Evolutionary conservation across 2,113 vertebrate genomes (phyloP).

Genomic region (Cebidichthys violaceus): DNA sequence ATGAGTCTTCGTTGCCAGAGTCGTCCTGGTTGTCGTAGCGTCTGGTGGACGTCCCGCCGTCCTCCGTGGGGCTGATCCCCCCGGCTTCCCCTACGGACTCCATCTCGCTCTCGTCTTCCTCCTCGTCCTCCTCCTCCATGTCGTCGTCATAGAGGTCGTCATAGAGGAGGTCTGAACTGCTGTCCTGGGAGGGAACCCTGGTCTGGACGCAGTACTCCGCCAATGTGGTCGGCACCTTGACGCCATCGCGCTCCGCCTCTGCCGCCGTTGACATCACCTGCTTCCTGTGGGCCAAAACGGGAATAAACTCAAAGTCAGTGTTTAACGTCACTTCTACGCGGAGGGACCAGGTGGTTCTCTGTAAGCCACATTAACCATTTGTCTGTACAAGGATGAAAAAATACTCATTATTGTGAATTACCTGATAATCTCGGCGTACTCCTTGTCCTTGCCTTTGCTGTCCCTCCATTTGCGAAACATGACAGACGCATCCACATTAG

Average conservation of each 20-base stretch:
- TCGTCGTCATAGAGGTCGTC: conserved; percentile 97
- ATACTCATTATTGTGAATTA: conserved; percentile 58
- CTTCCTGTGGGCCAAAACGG: conserved; percentile 83
- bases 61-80: conserved; percentile 88
- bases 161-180: conserved; percentile 98
- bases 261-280: conserved; percentile 95
- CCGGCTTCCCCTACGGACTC: conserved; percentile 92
- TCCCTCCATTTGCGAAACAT: conserved; percentile 99
- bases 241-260: conserved; percentile 96
- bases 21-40: conserved; percentile 96
- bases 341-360: neutral
- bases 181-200: conserved; percentile 98
- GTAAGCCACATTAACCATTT: neutral
- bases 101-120: conserved; percentile 90
- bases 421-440: conserved; percentile 98
- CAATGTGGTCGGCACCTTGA: conserved; percentile 97
- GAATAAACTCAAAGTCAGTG: neutral
- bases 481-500: conserved; percentile 96
- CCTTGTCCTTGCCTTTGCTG: conserved; percentile 99
- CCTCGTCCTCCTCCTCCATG: conserved; percentile 95
- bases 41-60: conserved; percentile 91
- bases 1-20: conserved; percentile 98
- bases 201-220: conserved; percentile 99
- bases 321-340: neutral
- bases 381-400: neutral